Evolutionary conservation across 2,113 vertebrate genomes (phyloP), one percentile per base, ranked within the genome.

Genomic region (Lepidothrix coronata): DNA sequence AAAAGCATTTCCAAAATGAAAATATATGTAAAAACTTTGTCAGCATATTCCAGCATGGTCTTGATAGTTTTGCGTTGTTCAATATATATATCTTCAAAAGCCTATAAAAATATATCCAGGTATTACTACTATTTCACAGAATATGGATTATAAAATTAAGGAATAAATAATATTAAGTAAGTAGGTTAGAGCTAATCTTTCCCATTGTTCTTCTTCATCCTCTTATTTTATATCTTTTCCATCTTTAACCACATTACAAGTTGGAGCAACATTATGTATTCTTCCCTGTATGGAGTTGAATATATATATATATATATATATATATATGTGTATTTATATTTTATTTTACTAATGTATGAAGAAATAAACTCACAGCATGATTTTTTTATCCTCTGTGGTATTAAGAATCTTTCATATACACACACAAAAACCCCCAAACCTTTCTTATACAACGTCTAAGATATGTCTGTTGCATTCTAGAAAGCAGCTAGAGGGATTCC

Each of bases 1-100:
- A 99, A 98, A 89, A 99, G 97, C 99, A 99, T 99, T 98, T 99
- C 99, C 96, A 99, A 96, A 93, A 99, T 99, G 96, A 99, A 99
- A 87, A 99, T 99, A 51, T 99, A 99, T 0, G 99, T 99, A 96
- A 99, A 99, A 83, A 99, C 98, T 97, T 99, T 99, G 97, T 99
- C 99, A 48, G 99, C 98, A 94, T 98, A 99, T 96, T 99, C 99
- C 94, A 99, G 80, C 85, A 99, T 97, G 2, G 94, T 98, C 98
- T 99, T 99, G 87, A 99, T 98, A 13, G 96, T 99, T 97, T 98
- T 99, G 49, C 98, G 98, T 66, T 98, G 97, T 80, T 99, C 99
- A 80, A 99, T 99, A 85, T 99, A 98, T 96, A 99, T 97, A 51
- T 99, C 99, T 98, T 99, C 99, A 98, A 99, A 99, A 35, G 99